Evolutionary conservation across 2,113 vertebrate species (phyloP), one percentile per base, ranked within the genome.

Genomic region (Megaceryle torquata): DNA sequence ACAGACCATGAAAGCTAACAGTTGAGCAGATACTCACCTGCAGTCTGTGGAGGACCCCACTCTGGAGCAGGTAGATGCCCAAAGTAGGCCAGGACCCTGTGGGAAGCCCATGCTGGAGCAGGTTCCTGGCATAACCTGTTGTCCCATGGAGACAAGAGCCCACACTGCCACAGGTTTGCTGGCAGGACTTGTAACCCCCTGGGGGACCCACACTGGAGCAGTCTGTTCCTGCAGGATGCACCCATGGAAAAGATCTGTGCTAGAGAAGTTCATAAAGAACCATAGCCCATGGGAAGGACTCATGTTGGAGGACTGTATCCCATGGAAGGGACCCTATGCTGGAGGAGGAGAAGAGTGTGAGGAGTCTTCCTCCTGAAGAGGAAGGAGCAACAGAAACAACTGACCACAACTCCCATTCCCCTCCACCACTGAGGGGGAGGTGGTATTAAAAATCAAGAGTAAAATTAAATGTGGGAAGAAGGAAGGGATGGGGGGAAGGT

Each of bases 51-150:
- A 60, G 11, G 25, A 59, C 6, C 25, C 15, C 28, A 65, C 2
- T 5, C 28, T 31, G 46, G 43, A 68, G 43, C 43, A 46, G 31
- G 21, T 46, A 43, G 44, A 48, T 68, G 22, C 14, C 31, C 28
- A 9, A 48, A 48, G 31, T 15, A 48, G 7, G 7, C 31, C 25
- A 15, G 22, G 6, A 70, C 12, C 16, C 37, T 10, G 11, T 6
- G 18, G 6, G 15, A 77, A 71, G 13, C 11, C 50, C 16, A 1
- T 0, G 0, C 20, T 44, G 10, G 19, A 56, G 33, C 39, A 71
- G 50, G 13, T 2, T 65, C 9, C 44, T 22, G 22, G 25, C 15
- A 54, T 37, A 25, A 60, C 29, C 18, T 1, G 0, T 28, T 20
- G 22, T 9, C 41, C 54, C 5, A 4, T 25, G 16, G 16, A 57